A percentile compares a stretch with the other conserved stretches of the same genome.
Evolutionary conservation across 2,888 invertebrate genomes (phyloP).

Genomic region (Agrochola lota): DNA sequence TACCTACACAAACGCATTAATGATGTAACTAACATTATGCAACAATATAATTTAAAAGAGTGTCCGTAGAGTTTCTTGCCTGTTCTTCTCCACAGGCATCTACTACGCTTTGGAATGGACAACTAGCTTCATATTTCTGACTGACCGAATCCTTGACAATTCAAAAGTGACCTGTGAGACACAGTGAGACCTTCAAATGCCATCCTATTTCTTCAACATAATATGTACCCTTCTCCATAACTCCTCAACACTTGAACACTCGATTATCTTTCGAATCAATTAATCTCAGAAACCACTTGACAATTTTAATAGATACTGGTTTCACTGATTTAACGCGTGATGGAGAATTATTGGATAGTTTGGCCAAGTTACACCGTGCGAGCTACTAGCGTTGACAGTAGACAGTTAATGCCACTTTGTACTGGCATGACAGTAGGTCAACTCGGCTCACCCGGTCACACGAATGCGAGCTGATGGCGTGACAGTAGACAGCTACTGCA

Average conservation of each 20-base stretch:
- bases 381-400: not conserved
- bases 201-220: not conserved
- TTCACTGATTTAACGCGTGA: conserved; percentile 12
- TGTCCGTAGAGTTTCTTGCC: too few relatives aligned
- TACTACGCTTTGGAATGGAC: too few relatives aligned
- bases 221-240: not conserved
- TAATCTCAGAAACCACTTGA: conserved; percentile 52
- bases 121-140: too few relatives aligned
- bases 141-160: too few relatives aligned
- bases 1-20: not conserved
- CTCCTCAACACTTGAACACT: conserved; percentile 18
- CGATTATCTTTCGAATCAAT: conserved; percentile 20
- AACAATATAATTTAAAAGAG: not conserved
- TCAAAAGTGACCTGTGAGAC: not conserved
- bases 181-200: not conserved
- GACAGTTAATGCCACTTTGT: too few relatives aligned
- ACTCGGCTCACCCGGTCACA: too few relatives aligned
- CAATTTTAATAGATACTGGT: conserved; percentile 35
- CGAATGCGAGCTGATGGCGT: too few relatives aligned
- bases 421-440: too few relatives aligned
- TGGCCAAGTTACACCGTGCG: too few relatives aligned
- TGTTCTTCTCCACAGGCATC: too few relatives aligned
- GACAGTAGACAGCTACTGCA: too few relatives aligned
- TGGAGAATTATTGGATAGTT: conserved; percentile 20
- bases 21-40: too few relatives aligned